These are phyloP conservation scores for Thumatha senex DNA, from an alignment of 2,888 invertebrate genomes.

Conservation along the genomic window DNA sequence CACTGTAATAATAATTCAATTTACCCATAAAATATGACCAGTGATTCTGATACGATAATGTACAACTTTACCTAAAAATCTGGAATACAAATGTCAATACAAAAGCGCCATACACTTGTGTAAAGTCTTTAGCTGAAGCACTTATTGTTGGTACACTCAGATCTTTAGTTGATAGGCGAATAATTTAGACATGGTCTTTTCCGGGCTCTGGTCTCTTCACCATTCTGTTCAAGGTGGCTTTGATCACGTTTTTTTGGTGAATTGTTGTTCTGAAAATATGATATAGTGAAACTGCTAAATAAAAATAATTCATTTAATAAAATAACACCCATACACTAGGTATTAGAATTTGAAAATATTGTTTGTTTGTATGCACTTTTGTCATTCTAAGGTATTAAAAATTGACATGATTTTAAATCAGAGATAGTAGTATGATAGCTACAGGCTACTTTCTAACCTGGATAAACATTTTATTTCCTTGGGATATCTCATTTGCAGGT, in stretches of 20 bases:
- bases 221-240: conserved; percentile 80
- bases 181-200: conserved; percentile 85
- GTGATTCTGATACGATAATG: conserved; percentile 46
- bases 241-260: conserved; percentile 85
- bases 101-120: conserved; percentile 64
- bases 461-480: no score
- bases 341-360: no score
- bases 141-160: conserved; percentile 40
- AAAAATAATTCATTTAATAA: no score
- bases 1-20: conserved; percentile 3
- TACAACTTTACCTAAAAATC: conserved; percentile 54
- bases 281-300: not conserved
- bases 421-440: no score
- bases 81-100: conserved; percentile 58
- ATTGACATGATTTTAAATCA: no score
- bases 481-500: no score
- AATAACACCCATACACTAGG: no score
- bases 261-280: conserved; percentile 72
- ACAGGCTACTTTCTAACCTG: no score
- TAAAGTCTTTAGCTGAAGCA: conserved; percentile 67
- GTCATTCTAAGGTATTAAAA: no score
- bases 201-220: conserved; percentile 81
- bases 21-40: conserved; percentile 46
- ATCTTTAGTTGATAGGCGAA: conserved; percentile 64
- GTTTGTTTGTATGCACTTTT: no score